Percentiles rank a stretch among this genome's conserved stretches.
These are phyloP conservation scores for Acropternis orthonyx DNA, from an alignment of 2,797 vertebrate genomes.

Conservation along the genomic window DNA sequence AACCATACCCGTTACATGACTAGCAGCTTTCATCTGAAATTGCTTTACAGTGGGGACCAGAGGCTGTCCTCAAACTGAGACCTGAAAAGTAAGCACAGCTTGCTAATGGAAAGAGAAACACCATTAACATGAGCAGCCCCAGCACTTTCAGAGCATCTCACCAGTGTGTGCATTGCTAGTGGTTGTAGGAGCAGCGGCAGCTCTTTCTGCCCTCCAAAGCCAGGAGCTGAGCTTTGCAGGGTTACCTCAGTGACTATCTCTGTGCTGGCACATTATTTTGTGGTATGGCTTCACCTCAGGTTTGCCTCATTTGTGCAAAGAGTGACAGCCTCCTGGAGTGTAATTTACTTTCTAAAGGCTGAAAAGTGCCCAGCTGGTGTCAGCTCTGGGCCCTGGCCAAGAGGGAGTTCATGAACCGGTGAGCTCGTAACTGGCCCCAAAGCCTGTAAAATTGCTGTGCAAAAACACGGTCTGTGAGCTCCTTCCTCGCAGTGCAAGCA, in stretches of 20 bases:
- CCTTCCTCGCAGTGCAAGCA: neutral
- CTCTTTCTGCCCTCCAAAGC: neutral
- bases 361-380: slow-evolving; percentile 45
- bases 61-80: neutral
- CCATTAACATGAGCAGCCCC: neutral
- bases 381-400: slow-evolving; percentile 13
- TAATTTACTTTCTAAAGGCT: slow-evolving; percentile 41
- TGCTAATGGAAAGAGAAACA: neutral
- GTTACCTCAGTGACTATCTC: neutral
- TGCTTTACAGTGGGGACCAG: neutral
- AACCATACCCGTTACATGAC: neutral
- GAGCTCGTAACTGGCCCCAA: neutral
- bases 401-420: slow-evolving; percentile 12
- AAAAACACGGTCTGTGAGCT: neutral
- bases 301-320: slow-evolving; percentile 3
- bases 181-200: neutral
- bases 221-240: neutral
- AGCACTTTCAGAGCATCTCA: neutral
- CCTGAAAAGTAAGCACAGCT: neutral
- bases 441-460: neutral
- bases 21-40: neutral
- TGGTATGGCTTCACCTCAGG: neutral
- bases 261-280: neutral
- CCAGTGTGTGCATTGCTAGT: neutral
- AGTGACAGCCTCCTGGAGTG: neutral